Evolutionary conservation across 2,797 vertebrate genomes (phyloP).

Genomic region (Perdix hodgsoniae): DNA sequence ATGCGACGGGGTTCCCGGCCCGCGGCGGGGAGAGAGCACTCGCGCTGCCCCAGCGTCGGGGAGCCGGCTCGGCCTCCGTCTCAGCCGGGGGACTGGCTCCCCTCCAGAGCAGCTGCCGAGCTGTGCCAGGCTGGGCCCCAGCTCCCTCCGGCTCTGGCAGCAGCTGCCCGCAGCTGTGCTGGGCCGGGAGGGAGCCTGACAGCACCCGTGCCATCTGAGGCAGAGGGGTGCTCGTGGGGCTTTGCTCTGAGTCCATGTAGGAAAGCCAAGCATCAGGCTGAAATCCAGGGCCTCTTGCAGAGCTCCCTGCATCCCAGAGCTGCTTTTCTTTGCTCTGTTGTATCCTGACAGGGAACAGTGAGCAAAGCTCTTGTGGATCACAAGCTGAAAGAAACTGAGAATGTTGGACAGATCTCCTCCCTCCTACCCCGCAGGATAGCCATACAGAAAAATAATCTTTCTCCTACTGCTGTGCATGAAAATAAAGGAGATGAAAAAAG

Average conservation of each 20-base stretch:
- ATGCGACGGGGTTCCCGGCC: background rate
- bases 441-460: constrained; percentile 30
- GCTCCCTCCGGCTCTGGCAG: background rate
- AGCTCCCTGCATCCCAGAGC: background rate
- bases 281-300: background rate
- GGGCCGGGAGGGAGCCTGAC: background rate
- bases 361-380: background rate
- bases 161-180: constrained; percentile 33
- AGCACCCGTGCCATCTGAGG: rapidly evolving
- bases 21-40: background rate
- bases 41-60: background rate
- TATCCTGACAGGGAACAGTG: background rate
- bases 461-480: background rate
- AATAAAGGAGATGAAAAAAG: background rate
- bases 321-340: background rate
- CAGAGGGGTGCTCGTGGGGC: background rate
- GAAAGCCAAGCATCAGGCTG: background rate
- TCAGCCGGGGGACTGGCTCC: constrained; percentile 45
- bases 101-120: constrained; percentile 60
- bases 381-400: background rate
- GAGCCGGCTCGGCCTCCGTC: background rate
- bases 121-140: background rate
- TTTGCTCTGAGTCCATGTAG: background rate
- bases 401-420: background rate
- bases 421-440: background rate